Evolutionary conservation across 2,797 vertebrate species (phyloP), one percentile per base, ranked within the genome.

Genomic region (Pipistrellus pygmaeus): DNA sequence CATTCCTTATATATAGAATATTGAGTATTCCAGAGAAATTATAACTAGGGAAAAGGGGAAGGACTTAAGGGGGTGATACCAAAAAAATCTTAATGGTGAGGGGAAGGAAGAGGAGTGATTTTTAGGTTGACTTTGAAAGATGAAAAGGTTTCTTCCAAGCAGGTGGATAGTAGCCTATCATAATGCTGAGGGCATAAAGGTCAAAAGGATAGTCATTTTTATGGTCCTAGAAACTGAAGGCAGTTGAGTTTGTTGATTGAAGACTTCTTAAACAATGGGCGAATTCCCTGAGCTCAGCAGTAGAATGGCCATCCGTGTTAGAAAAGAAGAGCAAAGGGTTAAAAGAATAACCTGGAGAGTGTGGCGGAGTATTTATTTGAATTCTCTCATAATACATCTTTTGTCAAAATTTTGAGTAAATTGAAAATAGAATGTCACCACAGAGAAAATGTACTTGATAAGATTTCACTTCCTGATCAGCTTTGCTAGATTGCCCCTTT

Each of bases 361-460:
- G 20, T 55, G 35, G 18, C 55, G 5, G 30, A 46, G 21, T 64
- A 55, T 75, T 8, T 75, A 30, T 85, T 93, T 53, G 41, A 38
- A 15, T 93, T 88, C 20, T 72, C 38, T 15, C 13, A 10, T 23
- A 87, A 32, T 10, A 53, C 3, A 41, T 27, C 81, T 71, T 93
- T 73, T 14, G 30, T 66, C 21, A 85, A 77, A 68, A 38, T 32
- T 88, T 95, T 38, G 7, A 87, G 30, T 60, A 48, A 76, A 8
- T 57, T 46, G 73, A 93, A 96, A 94, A 92, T 60, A 60, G 1
- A 48, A 44, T 66, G 64, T 62, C 11, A 64, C 11, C 46, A 88
- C 32, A 94, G 85, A 87, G 76, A 85, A 91, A 75, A 35, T 38
- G 51, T 53, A 80, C 64, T 76, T 60, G 35, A 23, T 88, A 51